Conservation (phyloP, 2,113 vertebrate species). For the Oryzias celebensis region DNA sequence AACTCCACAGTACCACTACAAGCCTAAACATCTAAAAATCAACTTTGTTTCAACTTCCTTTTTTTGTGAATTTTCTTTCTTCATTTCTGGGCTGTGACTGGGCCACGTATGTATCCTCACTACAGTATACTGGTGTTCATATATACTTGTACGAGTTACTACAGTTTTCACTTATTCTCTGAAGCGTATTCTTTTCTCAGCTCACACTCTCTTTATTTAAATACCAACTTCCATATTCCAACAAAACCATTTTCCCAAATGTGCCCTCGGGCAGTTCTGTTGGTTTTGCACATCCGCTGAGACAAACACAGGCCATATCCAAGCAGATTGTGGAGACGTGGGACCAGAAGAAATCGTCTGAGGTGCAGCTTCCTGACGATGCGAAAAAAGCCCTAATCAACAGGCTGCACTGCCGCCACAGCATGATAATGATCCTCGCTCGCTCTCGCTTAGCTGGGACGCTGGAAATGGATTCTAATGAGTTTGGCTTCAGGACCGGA, state of each 20-base stretch:
- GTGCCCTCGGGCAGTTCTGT: neutral
- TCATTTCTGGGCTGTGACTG: too few species aligned
- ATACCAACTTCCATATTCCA: neutral
- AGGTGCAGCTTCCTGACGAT: neutral
- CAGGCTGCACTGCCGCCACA: neutral
- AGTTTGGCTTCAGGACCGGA: slow-evolving; percentile 22
- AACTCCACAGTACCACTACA: too few species aligned
- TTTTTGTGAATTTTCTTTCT: too few species aligned
- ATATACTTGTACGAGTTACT: too few species aligned
- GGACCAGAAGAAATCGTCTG: neutral
- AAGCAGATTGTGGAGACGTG: neutral
- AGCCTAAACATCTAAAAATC: too few species aligned
- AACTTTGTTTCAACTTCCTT: too few species aligned
- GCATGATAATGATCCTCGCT: slow-evolving; percentile 9
- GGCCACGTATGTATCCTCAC: too few species aligned
- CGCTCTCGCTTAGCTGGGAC: slow-evolving; percentile 11
- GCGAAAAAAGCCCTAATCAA: slow-evolving; percentile 16
- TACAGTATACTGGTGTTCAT: too few species aligned
- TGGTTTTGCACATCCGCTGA: neutral
- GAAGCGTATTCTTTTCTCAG: too few species aligned
- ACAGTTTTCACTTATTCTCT: too few species aligned
- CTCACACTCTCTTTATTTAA: neutral
- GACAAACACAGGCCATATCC: neutral
- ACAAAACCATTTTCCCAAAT: neutral
- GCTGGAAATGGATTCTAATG: slow-evolving; percentile 29